Evolutionary conservation across 2,888 invertebrate species (phyloP), one percentile per base, ranked within the genome.

Genomic region (Odontocerum albicorne): DNA sequence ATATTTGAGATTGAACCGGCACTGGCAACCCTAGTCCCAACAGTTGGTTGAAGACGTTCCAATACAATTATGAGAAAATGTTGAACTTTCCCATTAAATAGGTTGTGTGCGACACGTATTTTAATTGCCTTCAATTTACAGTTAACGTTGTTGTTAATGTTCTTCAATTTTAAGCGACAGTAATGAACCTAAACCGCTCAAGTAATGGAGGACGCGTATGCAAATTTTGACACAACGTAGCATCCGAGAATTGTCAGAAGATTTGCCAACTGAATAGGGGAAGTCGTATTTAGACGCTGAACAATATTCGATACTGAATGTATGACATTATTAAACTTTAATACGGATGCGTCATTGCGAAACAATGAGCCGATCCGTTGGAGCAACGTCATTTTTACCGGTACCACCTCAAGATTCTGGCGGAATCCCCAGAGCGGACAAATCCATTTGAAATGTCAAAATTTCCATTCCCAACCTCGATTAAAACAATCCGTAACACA

Each of bases 321-420:
- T 20, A 15, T 20, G 35, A 51, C 43, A 43, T 43, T 43, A 42
- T 35, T 40, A 50, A 40, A 49, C 50, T 42, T 40, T 39, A 39
- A 51, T 45, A 35, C 27, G 45, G 32, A 47, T 52, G 57, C 57
- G 52, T 57, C 57, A 57, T 52, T 44, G 52, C 47, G 47, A 49
- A 52, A 49, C 54, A 47, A 46, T 44, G 55, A 60, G 59, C 57
- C 39, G 52, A 40, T 49, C 68, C 64, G 66, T 62, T 62, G 66
- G 61, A 66, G 67, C 67, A 66, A 65, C 69, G 70, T 67, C 67
- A 69, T 68, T 69, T 70, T 12, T 35, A 32, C 19, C 21, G 45
- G 32, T 60, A 63, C 56, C 58, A 65, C 59, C 64, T 60, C 63
- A 57, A 43, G 16, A 45, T 19, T 17, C 33, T 31, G n/a, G n/a